A percentile compares a stretch with the other conserved stretches of the same genome.
Evolutionary conservation across 2,888 invertebrate genomes (phyloP).

Genomic region (Diploptera punctata): DNA sequence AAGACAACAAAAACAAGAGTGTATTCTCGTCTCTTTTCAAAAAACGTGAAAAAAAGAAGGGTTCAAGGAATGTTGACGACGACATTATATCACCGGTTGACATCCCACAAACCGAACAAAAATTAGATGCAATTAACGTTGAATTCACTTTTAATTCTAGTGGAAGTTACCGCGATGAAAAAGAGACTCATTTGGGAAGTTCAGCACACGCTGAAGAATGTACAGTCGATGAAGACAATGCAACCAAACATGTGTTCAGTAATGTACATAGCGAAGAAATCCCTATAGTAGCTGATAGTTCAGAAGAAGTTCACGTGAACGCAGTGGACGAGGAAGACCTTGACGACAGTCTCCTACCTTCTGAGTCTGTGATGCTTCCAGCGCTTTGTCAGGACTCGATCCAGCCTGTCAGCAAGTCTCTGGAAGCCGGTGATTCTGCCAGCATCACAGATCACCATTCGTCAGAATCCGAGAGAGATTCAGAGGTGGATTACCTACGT

Average conservation of each 20-base stretch:
- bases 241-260: too few species aligned
- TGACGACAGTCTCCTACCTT: conserved; percentile 35
- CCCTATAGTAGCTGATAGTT: too few species aligned
- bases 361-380: conserved; percentile 43
- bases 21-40: conserved; percentile 54
- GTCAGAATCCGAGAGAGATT: conserved; percentile 77
- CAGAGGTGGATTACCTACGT: conserved; percentile 60
- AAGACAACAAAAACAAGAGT: conserved; percentile 53
- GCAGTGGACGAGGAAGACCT: background rate
- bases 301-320: background rate
- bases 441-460: conserved; percentile 53
- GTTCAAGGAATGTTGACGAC: conserved; percentile 35
- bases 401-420: background rate
- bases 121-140: conserved; percentile 57
- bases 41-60: conserved; percentile 46
- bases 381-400: conserved; percentile 16
- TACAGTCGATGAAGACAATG: conserved; percentile 4
- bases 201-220: conserved; percentile 31
- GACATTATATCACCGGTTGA: conserved; percentile 26
- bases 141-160: conserved; percentile 56
- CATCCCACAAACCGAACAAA: conserved; percentile 42
- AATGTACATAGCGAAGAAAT: too few species aligned
- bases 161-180: conserved; percentile 45
- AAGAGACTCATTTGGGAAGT: too few species aligned
- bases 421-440: background rate